Conservation (phyloP, 2,797 vertebrate species). For the Furcifer pardalis region DNA sequence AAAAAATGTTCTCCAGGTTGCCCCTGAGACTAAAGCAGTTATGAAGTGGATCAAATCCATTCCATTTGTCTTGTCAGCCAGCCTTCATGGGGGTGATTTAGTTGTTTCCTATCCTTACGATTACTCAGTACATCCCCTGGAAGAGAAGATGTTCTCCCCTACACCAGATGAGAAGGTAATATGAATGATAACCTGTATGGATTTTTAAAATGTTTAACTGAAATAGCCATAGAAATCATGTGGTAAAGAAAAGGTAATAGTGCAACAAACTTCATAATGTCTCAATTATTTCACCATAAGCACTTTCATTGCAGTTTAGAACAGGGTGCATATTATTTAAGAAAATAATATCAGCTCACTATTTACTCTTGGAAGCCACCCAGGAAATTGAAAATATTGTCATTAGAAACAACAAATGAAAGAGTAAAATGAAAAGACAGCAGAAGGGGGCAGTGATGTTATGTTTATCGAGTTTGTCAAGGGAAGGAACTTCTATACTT, state of each 20-base stretch:
- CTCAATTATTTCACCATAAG: neutral
- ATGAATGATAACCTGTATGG: too few species aligned
- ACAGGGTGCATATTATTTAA: neutral
- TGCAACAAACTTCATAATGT: neutral
- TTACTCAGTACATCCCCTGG: slow-evolving; percentile 87
- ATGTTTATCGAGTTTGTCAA: slow-evolving; percentile 46
- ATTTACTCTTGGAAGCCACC: neutral
- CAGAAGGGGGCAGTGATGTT: slow-evolving; percentile 68
- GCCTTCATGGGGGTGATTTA: slow-evolving; percentile 94
- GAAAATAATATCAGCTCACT: neutral
- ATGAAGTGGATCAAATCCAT: slow-evolving; percentile 94
- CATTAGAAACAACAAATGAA: neutral
- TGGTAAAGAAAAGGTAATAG: neutral
- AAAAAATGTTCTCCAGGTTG: slow-evolving; percentile 79
- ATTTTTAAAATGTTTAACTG: neutral
- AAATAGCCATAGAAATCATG: neutral
- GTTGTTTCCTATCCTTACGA: slow-evolving; percentile 97
- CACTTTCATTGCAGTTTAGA: neutral
- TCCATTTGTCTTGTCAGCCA: slow-evolving; percentile 93
- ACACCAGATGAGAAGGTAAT: slow-evolving; percentile 94
- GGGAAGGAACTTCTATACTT: fast-evolving
- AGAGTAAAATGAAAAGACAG: neutral
- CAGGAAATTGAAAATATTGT: neutral
- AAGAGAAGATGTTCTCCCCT: slow-evolving; percentile 92
- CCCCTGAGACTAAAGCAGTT: slow-evolving; percentile 94